Evolutionary conservation across 2,888 invertebrate genomes (phyloP).

Genomic region (Cryptosula pallasiana): DNA sequence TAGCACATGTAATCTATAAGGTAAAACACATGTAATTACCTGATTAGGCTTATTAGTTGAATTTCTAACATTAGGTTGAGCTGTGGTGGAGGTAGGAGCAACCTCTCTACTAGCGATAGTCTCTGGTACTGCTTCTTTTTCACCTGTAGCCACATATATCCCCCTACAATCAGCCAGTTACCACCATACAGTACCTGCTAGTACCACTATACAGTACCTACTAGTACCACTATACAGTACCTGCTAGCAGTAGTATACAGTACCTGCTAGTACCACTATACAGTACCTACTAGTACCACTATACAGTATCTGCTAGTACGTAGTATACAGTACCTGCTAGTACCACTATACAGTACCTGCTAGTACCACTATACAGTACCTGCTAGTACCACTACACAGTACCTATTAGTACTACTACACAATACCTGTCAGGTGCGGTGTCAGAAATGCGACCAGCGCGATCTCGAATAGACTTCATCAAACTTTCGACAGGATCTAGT

Average conservation of each 20-base stretch:
- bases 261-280: not conserved
- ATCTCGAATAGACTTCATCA: constrained; percentile 1
- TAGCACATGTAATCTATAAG: too few relatives aligned
- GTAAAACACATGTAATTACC: too few relatives aligned
- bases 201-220: not conserved
- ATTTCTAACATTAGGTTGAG: not conserved
- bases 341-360: too few relatives aligned
- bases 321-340: too few relatives aligned
- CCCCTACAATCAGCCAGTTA: not conserved
- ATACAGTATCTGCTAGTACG: too few relatives aligned
- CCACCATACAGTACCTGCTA: not conserved
- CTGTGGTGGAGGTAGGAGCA: not conserved
- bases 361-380: too few relatives aligned
- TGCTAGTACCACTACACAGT: too few relatives aligned
- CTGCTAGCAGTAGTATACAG: not conserved
- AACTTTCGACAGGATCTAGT: constrained; percentile 8
- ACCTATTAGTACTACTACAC: not conserved
- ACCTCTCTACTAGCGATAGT: not conserved
- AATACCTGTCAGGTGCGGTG: constrained; percentile 13
- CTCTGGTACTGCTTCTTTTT: not conserved
- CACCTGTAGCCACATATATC: constrained; percentile 11
- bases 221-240: not conserved
- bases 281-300: constrained; percentile 13
- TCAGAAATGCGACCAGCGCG: not conserved
- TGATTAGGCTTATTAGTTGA: not conserved